Evolutionary conservation across 2,888 invertebrate species (phyloP), one percentile per base, ranked within the genome.

Genomic region (Pristionchus arcanus): DNA sequence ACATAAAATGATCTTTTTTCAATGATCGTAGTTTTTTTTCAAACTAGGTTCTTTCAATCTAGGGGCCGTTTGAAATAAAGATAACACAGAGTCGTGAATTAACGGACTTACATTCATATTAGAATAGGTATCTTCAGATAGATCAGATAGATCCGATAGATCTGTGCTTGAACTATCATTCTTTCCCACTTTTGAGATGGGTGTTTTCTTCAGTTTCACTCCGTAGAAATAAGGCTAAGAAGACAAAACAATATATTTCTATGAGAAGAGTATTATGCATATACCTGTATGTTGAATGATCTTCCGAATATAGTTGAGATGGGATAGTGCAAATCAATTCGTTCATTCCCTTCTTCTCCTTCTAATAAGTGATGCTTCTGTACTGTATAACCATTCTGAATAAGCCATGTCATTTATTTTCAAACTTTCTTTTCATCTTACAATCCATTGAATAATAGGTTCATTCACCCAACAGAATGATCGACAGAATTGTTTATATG

Each of bases 381-480:
- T 11, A 90, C 86, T 21, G 74, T 90, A 71, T 90, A 91, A 34
- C 89, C 90, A 90, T 90, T 90, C 90, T 92, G 42, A 88, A 83
- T 49, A 9, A 28, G 53, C 16, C 16, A 49, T n/a, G 53, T 31
- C n/a, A n/a, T n/a, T 7, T 34, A 16, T 13, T 74, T 68, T 53
- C 16, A 19, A 55, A n/a, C 9, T 68, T 87, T 92, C 42, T 55
- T 66, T 59, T 53, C 28, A 0, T 83, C 63, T 34, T 59, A 90
- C 86, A 81, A 66, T 85, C 68, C 55, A 87, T 86, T 93, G 93
- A 15, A 92, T 91, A 90, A 94, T 93, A 3, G 94, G 94, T 42
- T 94, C 94, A 90, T 94, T 94, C 68, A 95, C 92, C 83, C 93
- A 93, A 87, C 94, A 94, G 87, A 94, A 94, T 37, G 93, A 93